Base-by-base conservation (phyloP, 2,113 vertebrate genomes). In the Thamnophis sirtalis region DNA sequence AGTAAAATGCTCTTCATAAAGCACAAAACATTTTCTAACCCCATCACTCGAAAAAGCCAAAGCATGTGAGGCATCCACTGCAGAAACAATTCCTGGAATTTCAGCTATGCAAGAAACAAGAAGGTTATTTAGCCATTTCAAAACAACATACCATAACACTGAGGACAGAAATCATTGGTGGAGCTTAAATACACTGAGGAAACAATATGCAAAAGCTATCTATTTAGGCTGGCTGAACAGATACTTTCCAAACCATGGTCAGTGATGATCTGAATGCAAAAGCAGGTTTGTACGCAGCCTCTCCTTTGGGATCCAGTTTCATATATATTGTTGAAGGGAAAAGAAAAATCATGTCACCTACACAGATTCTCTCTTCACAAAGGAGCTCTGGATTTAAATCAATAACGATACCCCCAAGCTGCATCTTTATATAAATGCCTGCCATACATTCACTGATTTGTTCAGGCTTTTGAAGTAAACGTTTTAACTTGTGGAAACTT, bases 401-500 rank as follows among this genome's bases (percentile, higher is more conserved):
- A 51, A 89, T 49, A 92, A 84, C 1, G 73, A 33, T 19, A 92
- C 4, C 80, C 54, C 33, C 93, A 95, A 92, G 86, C 89, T 43
- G 93, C 88, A 90, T 90, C 89, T 93, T 87, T 88, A 68, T 53
- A 89, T 89, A 55, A 80, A 51, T 60, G 93, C 96, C 96, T 96
- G 94, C 96, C 95, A n/a, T 10, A 80, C 87, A 0, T 93, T 93
- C 94, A 95, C 96, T 85, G 58, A 43, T 95, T 96, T 97, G 97
- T 98, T 98, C 97, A 94, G 96, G 94, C 96, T 97, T 96, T 95
- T 97, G 96, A 91, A 96, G 97, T 98, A 98, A 98, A 98, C 97
- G 97, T 97, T 56, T 49, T 88, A 97, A 97, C 96, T 96, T 97
- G 97, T 98, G 98, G 97, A 98, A 97, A 98, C 97, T 97, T 95